phyloP scores from a whole-genome alignment of 1,140 invertebrate genomes.

The Triops longicaudatus region DNA sequence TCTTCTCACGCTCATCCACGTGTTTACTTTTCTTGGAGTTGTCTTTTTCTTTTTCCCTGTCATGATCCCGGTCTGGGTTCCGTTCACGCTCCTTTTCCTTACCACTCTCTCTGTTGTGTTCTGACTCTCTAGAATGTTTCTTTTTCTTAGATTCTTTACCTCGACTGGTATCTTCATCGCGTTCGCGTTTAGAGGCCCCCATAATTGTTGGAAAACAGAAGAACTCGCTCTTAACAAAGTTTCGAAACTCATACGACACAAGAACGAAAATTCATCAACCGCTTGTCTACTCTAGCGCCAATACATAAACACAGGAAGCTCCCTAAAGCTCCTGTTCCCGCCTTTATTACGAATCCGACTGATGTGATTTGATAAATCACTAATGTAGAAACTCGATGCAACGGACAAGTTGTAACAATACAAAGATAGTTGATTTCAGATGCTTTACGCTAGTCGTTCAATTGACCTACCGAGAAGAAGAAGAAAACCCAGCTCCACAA shows the following conservation, averaged over 20 bases:
- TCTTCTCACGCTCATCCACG: slow-evolving; percentile 26
- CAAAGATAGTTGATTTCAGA: no score
- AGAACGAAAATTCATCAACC: no score
- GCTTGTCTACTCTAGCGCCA: no score
- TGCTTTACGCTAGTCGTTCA: no score
- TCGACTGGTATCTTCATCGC: slow-evolving; percentile 38
- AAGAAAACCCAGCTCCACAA: no score
- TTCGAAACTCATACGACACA: neutral
- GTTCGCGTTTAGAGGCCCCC: slow-evolving; percentile 49
- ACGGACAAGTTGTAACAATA: no score
- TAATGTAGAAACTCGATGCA: no score
- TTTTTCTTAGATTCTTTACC: slow-evolving; percentile 43
- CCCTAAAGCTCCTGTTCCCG: no score
- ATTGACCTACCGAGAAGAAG: no score
- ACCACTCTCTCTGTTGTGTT: slow-evolving; percentile 33
- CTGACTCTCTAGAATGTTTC: slow-evolving; percentile 46
- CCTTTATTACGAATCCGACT: no score
- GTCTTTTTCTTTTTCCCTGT: slow-evolving; percentile 40
- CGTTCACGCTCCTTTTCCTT: slow-evolving; percentile 43
- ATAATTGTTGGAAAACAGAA: slow-evolving; percentile 36
- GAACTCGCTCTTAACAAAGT: neutral
- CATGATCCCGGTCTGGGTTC: slow-evolving; percentile 49
- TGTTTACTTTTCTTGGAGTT: slow-evolving; percentile 20
- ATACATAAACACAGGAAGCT: no score
- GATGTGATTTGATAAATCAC: no score